A percentile compares a stretch with the other conserved stretches of the same genome.
phyloP scores from a whole-genome alignment of 1,140 invertebrate genomes.

The Sminthurinus signatus region DNA sequence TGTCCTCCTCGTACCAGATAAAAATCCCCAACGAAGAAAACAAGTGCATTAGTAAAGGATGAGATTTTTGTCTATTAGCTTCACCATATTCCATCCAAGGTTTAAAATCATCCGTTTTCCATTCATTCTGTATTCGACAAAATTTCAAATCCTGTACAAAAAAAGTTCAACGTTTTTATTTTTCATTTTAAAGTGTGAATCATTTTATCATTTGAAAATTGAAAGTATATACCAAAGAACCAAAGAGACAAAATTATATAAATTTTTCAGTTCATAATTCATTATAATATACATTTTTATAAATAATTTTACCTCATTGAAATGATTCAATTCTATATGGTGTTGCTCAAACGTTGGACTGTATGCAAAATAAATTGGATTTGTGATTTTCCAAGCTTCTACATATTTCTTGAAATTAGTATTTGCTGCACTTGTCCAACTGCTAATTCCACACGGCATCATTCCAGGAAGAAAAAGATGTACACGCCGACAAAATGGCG shows the following conservation, averaged over 20 bases:
- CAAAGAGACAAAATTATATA: too few relatives aligned
- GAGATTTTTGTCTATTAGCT: not conserved
- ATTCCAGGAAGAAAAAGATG: not conserved
- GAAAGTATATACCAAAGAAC: too few relatives aligned
- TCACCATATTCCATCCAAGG: not conserved
- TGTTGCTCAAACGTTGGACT: not conserved
- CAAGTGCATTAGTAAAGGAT: not conserved
- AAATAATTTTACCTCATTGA: conserved; percentile 1
- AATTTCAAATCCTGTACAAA: not conserved
- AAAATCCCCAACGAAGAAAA: not conserved
- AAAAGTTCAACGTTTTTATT: too few relatives aligned
- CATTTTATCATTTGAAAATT: too few relatives aligned
- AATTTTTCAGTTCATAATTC: too few relatives aligned
- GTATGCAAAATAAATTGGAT: not conserved
- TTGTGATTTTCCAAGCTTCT: not conserved
- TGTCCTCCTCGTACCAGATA: not conserved
- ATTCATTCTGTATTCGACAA: not conserved
- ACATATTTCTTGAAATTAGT: not conserved
- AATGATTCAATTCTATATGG: not conserved
- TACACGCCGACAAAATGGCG: not conserved
- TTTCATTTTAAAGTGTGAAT: too few relatives aligned
- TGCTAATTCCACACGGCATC: not conserved
- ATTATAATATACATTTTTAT: too few relatives aligned
- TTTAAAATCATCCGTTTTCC: not conserved
- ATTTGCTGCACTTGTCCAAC: not conserved